Evolutionary conservation across 2,797 vertebrate species (phyloP).

Genomic region (Tiaroga cobitis): DNA sequence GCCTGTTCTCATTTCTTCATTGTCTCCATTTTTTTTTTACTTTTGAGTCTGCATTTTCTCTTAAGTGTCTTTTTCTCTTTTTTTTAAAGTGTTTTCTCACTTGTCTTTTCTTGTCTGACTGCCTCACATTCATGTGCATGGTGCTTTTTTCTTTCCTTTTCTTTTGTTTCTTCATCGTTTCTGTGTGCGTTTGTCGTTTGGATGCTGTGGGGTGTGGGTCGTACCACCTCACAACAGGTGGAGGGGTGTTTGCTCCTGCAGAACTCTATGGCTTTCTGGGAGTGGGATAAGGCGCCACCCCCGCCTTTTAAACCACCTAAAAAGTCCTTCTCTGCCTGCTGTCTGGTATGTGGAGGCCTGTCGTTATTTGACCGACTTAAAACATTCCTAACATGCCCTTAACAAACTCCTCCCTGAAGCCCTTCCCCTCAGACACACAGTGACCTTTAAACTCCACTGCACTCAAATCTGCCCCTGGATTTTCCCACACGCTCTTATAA

Average conservation of each 20-base stretch:
- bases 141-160: conserved; percentile 54
- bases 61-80: background rate
- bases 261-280: conserved; percentile 94
- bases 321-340: conserved; percentile 93
- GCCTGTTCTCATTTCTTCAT: background rate
- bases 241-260: conserved; percentile 85
- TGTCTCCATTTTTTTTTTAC: conserved; percentile 52
- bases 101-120: conserved; percentile 66
- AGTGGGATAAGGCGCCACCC: conserved; percentile 88
- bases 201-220: conserved; percentile 52
- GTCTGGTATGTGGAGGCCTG: conserved; percentile 89
- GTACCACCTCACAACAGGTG: conserved; percentile 79
- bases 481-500: conserved; percentile 1
- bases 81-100: conserved; percentile 1
- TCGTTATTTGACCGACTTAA: conserved; percentile 43
- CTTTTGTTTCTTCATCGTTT: conserved; percentile 56
- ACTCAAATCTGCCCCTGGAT: conserved; percentile 10
- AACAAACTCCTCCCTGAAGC: conserved; percentile 31
- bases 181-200: conserved; percentile 47
- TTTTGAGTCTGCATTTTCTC: conserved; percentile 2
- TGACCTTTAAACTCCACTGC: conserved; percentile 36
- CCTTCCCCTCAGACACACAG: conserved; percentile 4
- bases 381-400: conserved; percentile 42
- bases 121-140: conserved; percentile 69
- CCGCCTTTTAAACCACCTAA: conserved; percentile 88